Percentiles rank a stretch among this genome's conserved stretches.
phyloP scores from a whole-genome alignment of 2,888 invertebrate species.

The Proisotoma minuta region DNA sequence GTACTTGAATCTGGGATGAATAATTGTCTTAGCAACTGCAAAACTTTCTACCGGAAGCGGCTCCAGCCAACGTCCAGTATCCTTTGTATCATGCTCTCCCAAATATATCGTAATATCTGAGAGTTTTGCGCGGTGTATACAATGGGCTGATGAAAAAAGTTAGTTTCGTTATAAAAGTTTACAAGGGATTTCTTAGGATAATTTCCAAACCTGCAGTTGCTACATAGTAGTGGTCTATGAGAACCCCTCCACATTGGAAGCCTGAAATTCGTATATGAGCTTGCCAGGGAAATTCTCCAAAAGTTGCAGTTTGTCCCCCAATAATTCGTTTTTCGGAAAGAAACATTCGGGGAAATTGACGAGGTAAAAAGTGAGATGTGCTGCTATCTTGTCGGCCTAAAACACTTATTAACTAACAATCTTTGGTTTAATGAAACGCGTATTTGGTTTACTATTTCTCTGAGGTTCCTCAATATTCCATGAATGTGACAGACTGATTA shows the following conservation, averaged over 20 bases:
- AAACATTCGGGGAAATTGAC: constrained; percentile 44
- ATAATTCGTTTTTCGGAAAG: constrained; percentile 59
- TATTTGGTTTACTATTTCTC: constrained; percentile 31
- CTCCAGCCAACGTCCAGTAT: constrained; percentile 60
- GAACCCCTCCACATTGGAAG: constrained; percentile 76
- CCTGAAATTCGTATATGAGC: constrained; percentile 76
- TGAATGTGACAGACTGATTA: constrained; percentile 45
- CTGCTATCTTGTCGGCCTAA: constrained; percentile 27
- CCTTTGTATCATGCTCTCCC: constrained; percentile 74
- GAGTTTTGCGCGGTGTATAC: constrained; percentile 60
- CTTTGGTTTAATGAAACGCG: not conserved
- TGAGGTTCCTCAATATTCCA: constrained; percentile 44
- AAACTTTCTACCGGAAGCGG: constrained; percentile 64
- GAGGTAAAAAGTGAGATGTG: constrained; percentile 38
- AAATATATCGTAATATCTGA: constrained; percentile 71
- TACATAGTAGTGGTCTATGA: constrained; percentile 67
- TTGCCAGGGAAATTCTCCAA: constrained; percentile 75
- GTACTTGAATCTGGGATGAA: constrained; percentile 75
- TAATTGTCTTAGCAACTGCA: constrained; percentile 66
- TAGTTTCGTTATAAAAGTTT: not conserved
- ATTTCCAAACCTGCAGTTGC: constrained; percentile 51
- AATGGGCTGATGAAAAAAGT: constrained; percentile 63
- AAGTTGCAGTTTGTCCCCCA: constrained; percentile 71
- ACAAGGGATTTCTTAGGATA: not conserved
- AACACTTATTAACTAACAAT: constrained; percentile 17